Evolutionary conservation across 2,113 vertebrate genomes (phyloP), one percentile per base, ranked within the genome.

Genomic region (Petaurus breviceps): DNA sequence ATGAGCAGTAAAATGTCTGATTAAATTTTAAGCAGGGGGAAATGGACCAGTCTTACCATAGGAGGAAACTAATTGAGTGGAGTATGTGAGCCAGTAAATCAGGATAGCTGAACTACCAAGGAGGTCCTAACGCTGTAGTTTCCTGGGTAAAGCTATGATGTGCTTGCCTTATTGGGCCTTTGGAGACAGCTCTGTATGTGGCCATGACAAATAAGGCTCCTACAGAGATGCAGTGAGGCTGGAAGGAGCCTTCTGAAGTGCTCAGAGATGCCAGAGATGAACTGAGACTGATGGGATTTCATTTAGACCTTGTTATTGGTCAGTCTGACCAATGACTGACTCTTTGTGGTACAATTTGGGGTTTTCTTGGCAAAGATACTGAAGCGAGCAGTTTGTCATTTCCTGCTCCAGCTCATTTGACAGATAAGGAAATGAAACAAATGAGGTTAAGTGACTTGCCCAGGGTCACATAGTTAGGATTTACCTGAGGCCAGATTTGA

Each of bases 1-100:
- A 98, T 99, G 98, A 98, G 98, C 98, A 98, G 98, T 98, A 98
- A 99, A 99, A 98, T 96, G 95, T 98, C 98, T 98, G 98, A 98
- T 99, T 98, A 98, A 98, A 98, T 98, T 98, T 98, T 98, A 98
- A 99, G 97, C 37, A 0, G 92, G 95, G 96, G 98, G 97, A 98
- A 98, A 98, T 97, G 97, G 97, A 95, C 97, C 97, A 98, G 93
- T 43, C 92, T 95, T 93, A 94, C 95, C 94, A 96, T 84, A 97
- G 0, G 55, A 94, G 91, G 97, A 98, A 94, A 89, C 96, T 98
- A 98, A 97, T 95, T 95, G 95, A 98, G 96, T 90, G 95, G 94
- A 97, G 96, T 93, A 3, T 93, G n/a, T 93, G 95, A 96, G 95
- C 93, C 97, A 97, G 97, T 95, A 94, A 50, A 46, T 0, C 95